Conservation (phyloP, 2,888 invertebrate genomes). For the Falcaria lacertinaria region DNA sequence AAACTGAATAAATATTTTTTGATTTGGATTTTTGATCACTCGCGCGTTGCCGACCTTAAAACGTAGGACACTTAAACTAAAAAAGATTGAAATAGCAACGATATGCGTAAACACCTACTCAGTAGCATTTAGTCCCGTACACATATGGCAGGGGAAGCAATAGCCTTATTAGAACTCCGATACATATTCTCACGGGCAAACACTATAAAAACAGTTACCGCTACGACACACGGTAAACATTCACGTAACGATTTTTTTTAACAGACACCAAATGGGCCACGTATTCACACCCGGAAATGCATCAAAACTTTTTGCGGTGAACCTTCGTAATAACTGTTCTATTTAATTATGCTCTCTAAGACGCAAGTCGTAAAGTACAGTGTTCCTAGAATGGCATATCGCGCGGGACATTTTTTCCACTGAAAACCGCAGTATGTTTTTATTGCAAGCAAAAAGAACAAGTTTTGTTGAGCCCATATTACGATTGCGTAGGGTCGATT, state of each 20-base stretch:
- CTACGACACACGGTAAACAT: constrained; percentile 38
- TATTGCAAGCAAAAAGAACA: constrained; percentile 25
- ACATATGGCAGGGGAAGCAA: constrained; percentile 6
- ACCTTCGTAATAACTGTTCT: constrained; percentile 18
- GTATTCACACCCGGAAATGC: constrained; percentile 74
- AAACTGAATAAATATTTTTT: no score
- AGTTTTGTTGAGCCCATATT: constrained; percentile 3
- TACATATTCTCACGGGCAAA: constrained; percentile 42
- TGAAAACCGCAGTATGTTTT: constrained; percentile 33
- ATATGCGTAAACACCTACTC: no score
- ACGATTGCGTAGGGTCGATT: not conserved
- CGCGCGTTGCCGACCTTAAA: no score
- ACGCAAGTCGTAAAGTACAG: constrained; percentile 10
- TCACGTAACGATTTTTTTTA: constrained; percentile 39
- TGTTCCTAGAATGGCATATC: constrained; percentile 4
- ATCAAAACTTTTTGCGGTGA: constrained; percentile 52
- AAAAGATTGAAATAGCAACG: no score
- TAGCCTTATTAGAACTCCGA: constrained; percentile 50
- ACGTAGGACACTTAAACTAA: no score
- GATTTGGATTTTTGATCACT: no score
- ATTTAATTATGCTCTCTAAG: constrained; percentile 17
- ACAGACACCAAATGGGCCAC: constrained; percentile 55
- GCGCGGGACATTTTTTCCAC: constrained; percentile 10
- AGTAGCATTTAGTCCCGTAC: constrained; percentile 1
- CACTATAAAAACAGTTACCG: constrained; percentile 29